These are phyloP conservation scores for Suricata suricatta DNA, from an alignment of 2,113 vertebrate species.

Conservation along the genomic window DNA sequence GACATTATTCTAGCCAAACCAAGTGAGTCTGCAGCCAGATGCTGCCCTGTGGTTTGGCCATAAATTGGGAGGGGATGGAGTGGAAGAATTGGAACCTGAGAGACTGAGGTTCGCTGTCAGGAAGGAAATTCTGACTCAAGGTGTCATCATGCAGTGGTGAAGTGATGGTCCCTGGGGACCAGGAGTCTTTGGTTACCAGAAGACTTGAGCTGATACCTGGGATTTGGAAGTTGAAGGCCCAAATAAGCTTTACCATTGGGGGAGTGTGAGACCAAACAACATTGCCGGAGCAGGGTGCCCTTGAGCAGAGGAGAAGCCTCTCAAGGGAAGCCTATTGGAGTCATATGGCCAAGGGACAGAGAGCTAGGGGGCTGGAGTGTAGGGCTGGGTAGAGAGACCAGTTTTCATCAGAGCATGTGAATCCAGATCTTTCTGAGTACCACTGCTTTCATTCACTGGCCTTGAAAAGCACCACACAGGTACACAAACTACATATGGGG, in stretches of 20 bases:
- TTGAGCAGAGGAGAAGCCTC: not conserved
- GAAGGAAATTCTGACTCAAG: not conserved
- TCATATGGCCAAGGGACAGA: not conserved
- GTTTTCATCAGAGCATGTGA: not conserved
- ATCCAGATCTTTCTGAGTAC: not conserved
- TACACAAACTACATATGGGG: not conserved
- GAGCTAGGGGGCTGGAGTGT: not conserved
- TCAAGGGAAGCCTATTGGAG: not conserved
- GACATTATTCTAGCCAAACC: not conserved
- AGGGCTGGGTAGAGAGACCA: not conserved
- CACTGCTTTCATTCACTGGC: not conserved
- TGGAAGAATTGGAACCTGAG: not conserved
- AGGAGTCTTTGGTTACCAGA: not conserved
- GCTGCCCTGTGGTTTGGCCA: not conserved
- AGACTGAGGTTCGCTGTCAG: not conserved
- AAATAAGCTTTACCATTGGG: not conserved
- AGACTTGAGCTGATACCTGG: not conserved
- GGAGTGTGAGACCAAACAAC: not conserved
- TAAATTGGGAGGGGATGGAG: not conserved
- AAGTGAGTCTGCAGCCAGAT: not conserved
- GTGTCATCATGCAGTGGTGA: not conserved
- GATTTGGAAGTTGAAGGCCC: not conserved
- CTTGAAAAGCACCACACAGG: not conserved
- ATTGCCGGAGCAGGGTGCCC: not conserved
- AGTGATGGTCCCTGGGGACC: not conserved